Evolutionary conservation across 1,140 invertebrate species (phyloP).

Genomic region (Bilobella aurantiaca): DNA sequence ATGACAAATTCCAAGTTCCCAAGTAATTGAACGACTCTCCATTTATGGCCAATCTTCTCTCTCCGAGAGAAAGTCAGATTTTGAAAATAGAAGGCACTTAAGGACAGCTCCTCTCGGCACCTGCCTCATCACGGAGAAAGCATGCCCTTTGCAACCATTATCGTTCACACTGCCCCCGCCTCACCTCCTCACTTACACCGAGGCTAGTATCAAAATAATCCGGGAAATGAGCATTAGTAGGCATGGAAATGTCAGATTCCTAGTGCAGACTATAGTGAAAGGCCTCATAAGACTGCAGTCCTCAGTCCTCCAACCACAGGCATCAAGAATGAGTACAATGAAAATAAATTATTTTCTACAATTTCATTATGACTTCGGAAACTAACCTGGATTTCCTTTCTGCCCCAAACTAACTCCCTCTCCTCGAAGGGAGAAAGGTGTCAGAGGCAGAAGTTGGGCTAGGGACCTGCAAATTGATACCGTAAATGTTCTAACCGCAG

Average conservation of each 20-base stretch:
- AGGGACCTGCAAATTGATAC: too few relatives aligned
- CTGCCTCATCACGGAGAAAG: too few relatives aligned
- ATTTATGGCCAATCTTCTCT: not conserved
- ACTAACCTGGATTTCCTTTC: not conserved
- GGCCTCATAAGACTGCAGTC: not conserved
- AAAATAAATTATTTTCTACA: not conserved
- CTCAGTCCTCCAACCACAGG: not conserved
- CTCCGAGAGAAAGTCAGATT: not conserved
- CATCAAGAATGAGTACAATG: not conserved
- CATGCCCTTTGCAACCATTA: too few relatives aligned
- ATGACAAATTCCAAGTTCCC: not conserved
- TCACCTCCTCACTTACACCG: too few relatives aligned
- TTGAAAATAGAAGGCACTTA: not conserved
- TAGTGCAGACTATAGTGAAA: not conserved
- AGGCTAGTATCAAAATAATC: not conserved
- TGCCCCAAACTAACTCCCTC: too few relatives aligned
- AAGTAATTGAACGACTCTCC: not conserved
- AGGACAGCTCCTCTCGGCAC: not conserved
- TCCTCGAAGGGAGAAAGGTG: too few relatives aligned
- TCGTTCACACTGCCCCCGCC: too few relatives aligned
- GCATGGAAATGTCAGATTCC: not conserved
- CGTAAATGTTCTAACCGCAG: too few relatives aligned
- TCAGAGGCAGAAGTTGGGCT: not conserved
- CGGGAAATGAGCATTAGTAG: not conserved
- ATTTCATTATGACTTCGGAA: not conserved